These are phyloP conservation scores for Daphoenositta chrysoptera DNA, from an alignment of 2,113 vertebrate species.

Conservation along the genomic window DNA sequence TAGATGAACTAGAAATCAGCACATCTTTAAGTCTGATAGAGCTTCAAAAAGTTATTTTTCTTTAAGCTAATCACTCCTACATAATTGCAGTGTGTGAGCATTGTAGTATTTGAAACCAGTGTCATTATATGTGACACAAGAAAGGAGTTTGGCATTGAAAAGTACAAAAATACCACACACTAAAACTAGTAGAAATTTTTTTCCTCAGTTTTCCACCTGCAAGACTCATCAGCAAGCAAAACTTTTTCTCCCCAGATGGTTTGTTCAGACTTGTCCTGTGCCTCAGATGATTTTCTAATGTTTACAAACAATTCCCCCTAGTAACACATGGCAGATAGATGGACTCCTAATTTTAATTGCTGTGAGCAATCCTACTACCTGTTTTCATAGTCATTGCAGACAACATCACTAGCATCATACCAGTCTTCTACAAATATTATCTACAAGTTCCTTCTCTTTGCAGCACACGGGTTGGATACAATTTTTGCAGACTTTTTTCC, in stretches of 20 bases:
- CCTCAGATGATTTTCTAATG: not conserved
- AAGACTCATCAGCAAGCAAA: not conserved
- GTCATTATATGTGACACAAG: fast-evolving
- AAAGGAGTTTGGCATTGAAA: not conserved
- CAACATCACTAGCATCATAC: not conserved
- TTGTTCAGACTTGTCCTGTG: not conserved
- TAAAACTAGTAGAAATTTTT: not conserved
- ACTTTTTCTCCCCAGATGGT: not conserved
- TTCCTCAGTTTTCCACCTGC: not conserved
- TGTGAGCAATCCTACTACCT: not conserved
- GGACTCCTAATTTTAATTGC: not conserved
- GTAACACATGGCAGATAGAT: not conserved
- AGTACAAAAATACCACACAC: not conserved
- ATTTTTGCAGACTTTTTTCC: not conserved
- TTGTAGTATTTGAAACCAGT: not conserved
- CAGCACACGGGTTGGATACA: not conserved
- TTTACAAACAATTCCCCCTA: not conserved
- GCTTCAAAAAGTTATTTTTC: not conserved
- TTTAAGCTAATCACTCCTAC: not conserved
- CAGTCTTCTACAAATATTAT: not conserved
- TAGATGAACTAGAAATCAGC: not conserved
- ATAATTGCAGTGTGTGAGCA: not conserved
- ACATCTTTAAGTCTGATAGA: not conserved
- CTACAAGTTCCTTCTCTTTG: not conserved
- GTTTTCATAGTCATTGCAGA: not conserved